Conservation (phyloP, 2,113 vertebrate species). For the Columba livia region DNA sequence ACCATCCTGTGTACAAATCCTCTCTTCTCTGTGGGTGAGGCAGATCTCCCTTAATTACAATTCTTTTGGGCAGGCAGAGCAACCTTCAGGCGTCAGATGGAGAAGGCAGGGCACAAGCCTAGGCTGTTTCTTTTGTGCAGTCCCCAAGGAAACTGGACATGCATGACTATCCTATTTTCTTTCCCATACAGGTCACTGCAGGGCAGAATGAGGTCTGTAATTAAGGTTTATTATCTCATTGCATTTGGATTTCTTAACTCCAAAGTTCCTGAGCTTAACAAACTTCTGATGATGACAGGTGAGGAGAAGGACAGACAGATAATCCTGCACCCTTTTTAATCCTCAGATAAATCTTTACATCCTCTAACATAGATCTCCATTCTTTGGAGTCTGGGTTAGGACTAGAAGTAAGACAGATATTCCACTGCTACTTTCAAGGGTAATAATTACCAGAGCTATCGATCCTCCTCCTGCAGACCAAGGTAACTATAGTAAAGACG, state of each 20-base stretch:
- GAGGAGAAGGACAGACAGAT: neutral
- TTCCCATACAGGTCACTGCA: neutral
- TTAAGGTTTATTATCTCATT: neutral
- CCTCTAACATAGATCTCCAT: neutral
- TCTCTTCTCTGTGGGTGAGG: neutral
- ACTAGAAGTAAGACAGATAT: neutral
- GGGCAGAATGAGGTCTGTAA: neutral
- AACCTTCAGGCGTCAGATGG: neutral
- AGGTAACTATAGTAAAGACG: neutral
- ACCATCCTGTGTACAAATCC: neutral
- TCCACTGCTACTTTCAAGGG: neutral
- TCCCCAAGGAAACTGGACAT: neutral
- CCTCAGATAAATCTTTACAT: neutral
- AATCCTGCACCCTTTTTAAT: neutral
- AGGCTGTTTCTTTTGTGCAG: neutral
- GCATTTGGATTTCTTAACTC: neutral
- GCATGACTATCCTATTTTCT: neutral
- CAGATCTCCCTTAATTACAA: neutral
- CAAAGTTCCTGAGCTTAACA: neutral
- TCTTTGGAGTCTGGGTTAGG: neutral
- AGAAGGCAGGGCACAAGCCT: neutral
- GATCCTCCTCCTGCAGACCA: conserved; percentile 4
- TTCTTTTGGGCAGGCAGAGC: neutral
- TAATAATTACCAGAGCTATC: conserved; percentile 51
- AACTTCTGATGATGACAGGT: neutral